A percentile compares a stretch with the other conserved stretches of the same genome.
Evolutionary conservation across 2,888 invertebrate genomes (phyloP).

Genomic region (Tortrix viridana): DNA sequence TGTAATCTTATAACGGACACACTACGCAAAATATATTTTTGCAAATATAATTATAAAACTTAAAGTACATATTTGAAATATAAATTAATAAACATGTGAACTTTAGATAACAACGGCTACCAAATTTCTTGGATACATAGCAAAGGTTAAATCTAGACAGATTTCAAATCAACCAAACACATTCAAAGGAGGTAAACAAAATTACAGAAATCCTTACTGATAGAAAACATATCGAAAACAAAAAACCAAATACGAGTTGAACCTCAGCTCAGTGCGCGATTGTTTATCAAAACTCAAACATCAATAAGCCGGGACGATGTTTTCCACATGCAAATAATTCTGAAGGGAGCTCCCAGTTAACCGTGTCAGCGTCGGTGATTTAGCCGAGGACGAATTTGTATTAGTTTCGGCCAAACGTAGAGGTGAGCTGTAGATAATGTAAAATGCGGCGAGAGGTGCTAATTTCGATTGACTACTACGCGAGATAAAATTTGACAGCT

Average conservation of each 20-base stretch:
- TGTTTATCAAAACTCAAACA: conserved; percentile 35
- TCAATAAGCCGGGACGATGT: conserved; percentile 33
- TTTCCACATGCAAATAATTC: conserved; percentile 32
- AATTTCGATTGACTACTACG: too few species aligned
- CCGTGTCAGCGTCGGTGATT: conserved; percentile 10
- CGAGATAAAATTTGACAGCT: too few species aligned
- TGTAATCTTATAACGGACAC: too few species aligned
- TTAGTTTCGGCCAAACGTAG: conserved; percentile 11
- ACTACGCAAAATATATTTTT: too few species aligned
- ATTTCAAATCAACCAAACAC: not conserved
- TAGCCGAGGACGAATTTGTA: conserved; percentile 12
- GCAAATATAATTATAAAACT: too few species aligned
- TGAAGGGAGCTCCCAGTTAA: conserved; percentile 7
- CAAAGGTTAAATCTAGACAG: not conserved
- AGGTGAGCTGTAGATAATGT: not conserved
- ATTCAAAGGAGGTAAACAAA: not conserved
- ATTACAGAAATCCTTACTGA: conserved; percentile 9
- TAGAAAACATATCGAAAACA: conserved; percentile 13
- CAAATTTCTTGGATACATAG: not conserved
- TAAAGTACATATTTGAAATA: too few species aligned
- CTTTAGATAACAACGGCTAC: too few species aligned
- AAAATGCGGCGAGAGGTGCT: too few species aligned
- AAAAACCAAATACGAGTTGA: conserved; percentile 16
- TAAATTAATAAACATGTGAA: too few species aligned
- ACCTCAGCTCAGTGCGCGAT: conserved; percentile 21